These are phyloP conservation scores for Aulostomus chinensis DNA, from an alignment of 2,797 vertebrate genomes.

Conservation along the genomic window DNA sequence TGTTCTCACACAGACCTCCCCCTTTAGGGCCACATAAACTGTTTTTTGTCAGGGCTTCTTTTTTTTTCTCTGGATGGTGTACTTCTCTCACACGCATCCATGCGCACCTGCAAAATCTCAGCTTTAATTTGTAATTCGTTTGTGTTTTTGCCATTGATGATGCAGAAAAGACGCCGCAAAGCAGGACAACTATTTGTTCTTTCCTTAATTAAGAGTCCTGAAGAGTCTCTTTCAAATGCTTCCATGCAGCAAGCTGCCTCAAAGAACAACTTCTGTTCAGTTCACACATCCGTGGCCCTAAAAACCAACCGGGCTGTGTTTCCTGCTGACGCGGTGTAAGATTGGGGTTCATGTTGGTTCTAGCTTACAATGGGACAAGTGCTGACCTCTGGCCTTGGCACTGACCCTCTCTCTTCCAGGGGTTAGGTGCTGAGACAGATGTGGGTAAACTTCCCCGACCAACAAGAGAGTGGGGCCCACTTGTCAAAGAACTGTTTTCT, in stretches of 20 bases:
- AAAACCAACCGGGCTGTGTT: slow-evolving; percentile 69
- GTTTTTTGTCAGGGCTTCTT: too few species aligned
- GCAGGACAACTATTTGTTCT: slow-evolving; percentile 72
- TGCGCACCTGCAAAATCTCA: slow-evolving; percentile 80
- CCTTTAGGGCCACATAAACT: slow-evolving; percentile 68
- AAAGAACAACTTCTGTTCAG: slow-evolving; percentile 74
- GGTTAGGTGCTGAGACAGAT: slow-evolving; percentile 83
- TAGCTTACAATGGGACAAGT: slow-evolving; percentile 79
- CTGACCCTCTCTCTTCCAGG: slow-evolving; percentile 78
- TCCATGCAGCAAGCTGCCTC: slow-evolving; percentile 61
- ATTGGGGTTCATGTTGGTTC: slow-evolving; percentile 79
- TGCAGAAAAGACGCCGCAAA: slow-evolving; percentile 72
- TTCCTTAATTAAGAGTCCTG: slow-evolving; percentile 70
- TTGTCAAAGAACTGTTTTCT: slow-evolving; percentile 79
- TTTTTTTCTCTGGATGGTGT: slow-evolving; percentile 19
- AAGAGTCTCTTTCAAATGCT: slow-evolving; percentile 72
- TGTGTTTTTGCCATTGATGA: slow-evolving; percentile 66
- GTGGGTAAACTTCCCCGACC: slow-evolving; percentile 83
- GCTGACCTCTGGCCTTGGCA: slow-evolving; percentile 77
- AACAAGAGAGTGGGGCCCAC: slow-evolving; percentile 77
- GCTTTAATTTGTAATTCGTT: slow-evolving; percentile 70
- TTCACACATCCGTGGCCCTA: slow-evolving; percentile 76
- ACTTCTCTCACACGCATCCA: slow-evolving; percentile 64
- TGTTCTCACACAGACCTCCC: slow-evolving; percentile 76
- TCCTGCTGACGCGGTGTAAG: slow-evolving; percentile 64